phyloP scores from a whole-genome alignment of 2,113 vertebrate genomes.

The Gasterosteus nipponicus region DNA sequence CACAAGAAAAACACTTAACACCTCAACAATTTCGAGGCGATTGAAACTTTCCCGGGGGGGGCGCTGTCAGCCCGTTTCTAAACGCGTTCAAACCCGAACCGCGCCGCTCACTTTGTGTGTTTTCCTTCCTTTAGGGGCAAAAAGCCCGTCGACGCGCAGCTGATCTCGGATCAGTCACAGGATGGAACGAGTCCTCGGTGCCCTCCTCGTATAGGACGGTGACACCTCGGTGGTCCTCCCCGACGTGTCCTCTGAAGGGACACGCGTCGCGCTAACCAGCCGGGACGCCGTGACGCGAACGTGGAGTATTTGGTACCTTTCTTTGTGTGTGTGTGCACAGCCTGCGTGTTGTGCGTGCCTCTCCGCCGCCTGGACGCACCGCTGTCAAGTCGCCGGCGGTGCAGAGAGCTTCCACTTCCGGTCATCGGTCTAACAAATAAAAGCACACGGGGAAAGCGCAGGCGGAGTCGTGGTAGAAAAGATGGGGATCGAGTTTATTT shows the following conservation, averaged over 20 bases:
- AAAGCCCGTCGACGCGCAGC: conserved; percentile 69
- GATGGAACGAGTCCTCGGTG: conserved; percentile 46
- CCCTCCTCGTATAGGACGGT: conserved; percentile 7
- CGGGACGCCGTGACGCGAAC: conserved; percentile 3
- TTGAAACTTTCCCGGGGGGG: conserved; percentile 61
- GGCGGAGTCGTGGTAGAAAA: too few relatives aligned
- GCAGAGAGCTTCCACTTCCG: conserved; percentile 9
- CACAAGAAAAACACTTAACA: conserved; percentile 10
- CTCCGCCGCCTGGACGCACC: conserved; percentile 85
- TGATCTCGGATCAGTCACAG: conserved; percentile 60
- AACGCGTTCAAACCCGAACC: not conserved
- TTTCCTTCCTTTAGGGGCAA: not conserved
- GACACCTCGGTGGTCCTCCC: not conserved
- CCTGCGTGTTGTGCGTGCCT: conserved; percentile 62
- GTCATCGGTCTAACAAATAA: conserved; percentile 55
- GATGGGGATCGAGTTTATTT: not conserved
- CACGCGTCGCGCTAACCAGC: not conserved
- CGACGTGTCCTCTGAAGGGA: not conserved
- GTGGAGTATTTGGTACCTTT: conserved; percentile 74
- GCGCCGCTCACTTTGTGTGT: conserved; percentile 13
- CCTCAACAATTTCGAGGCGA: conserved; percentile 35
- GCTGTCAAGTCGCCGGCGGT: conserved; percentile 36
- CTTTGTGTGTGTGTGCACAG: conserved; percentile 82
- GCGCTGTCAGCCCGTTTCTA: fast-evolving
- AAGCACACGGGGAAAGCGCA: not conserved